These are phyloP conservation scores for Nephrocerus scutellatus DNA, from an alignment of 2,888 invertebrate genomes.

Conservation along the genomic window DNA sequence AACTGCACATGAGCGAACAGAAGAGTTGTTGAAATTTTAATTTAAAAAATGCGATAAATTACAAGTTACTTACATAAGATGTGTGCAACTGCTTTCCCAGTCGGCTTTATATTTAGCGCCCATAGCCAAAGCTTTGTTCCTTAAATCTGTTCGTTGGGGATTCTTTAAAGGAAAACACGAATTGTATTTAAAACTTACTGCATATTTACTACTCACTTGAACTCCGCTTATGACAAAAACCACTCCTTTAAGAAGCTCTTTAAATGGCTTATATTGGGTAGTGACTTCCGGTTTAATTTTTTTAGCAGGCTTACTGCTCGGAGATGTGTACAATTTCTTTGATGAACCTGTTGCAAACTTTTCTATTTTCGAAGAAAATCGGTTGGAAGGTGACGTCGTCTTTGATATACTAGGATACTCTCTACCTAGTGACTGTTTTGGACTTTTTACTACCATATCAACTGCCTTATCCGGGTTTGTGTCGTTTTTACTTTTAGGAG, in stretches of 20 bases:
- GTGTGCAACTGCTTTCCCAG: constrained; percentile 71
- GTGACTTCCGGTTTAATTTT: constrained; percentile 30
- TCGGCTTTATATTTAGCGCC: constrained; percentile 72
- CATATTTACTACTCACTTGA: constrained; percentile 29
- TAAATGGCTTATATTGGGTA: constrained; percentile 50
- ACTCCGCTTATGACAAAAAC: constrained; percentile 81
- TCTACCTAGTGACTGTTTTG: no score
- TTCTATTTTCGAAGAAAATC: no score
- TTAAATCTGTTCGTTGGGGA: constrained; percentile 63
- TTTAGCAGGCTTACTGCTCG: constrained; percentile 27
- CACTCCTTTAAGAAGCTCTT: constrained; percentile 58
- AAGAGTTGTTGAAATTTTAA: not conserved
- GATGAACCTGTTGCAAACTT: no score
- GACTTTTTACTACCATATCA: no score
- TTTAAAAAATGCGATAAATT: not conserved
- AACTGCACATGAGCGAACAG: constrained; percentile 52
- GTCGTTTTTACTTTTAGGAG: not conserved
- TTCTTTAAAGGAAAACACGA: constrained; percentile 50
- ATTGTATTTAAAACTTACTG: not conserved
- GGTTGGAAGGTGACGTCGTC: no score
- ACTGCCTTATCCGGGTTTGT: no score
- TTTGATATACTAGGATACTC: no score
- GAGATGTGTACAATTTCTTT: constrained; percentile 28
- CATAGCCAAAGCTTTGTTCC: constrained; percentile 64
- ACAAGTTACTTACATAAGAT: constrained; percentile 66